Percentiles rank a stretch among this genome's conserved stretches.
Evolutionary conservation across 2,888 invertebrate species (phyloP).

Genomic region (Brenthis daphne): DNA sequence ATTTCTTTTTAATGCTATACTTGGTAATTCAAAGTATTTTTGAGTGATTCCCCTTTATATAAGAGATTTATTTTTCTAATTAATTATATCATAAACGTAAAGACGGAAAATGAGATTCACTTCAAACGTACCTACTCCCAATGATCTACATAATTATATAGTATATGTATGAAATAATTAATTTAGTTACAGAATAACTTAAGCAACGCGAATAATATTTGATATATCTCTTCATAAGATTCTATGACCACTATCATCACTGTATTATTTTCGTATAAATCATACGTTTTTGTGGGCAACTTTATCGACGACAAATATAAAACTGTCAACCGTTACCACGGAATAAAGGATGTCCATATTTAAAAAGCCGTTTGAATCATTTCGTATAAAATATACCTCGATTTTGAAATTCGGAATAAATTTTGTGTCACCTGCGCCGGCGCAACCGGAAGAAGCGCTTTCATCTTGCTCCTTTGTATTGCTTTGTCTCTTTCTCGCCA

Average conservation of each 20-base stretch:
- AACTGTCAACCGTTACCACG: conserved; percentile 76
- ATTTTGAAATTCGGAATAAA: conserved; percentile 82
- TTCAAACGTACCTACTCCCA: too few species aligned
- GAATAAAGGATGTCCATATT: conserved; percentile 79
- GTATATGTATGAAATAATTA: too few species aligned
- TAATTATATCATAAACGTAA: too few species aligned
- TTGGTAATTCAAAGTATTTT: too few species aligned
- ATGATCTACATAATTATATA: too few species aligned
- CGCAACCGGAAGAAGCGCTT: conserved; percentile 76
- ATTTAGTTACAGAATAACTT: too few species aligned
- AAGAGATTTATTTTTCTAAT: too few species aligned
- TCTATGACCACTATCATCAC: conserved; percentile 53
- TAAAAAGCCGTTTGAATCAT: conserved; percentile 80
- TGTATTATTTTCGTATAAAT: conserved; percentile 77
- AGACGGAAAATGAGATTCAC: too few species aligned
- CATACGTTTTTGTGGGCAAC: conserved; percentile 63
- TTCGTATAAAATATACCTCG: conserved; percentile 78
- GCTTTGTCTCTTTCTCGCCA: conserved; percentile 48
- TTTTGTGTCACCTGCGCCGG: conserved; percentile 79
- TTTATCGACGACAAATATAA: conserved; percentile 78
- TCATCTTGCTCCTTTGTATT: conserved; percentile 50
- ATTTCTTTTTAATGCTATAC: too few species aligned
- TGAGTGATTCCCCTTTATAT: too few species aligned
- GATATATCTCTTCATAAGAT: background rate
- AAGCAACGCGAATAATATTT: too few species aligned